Conservation (phyloP, 2,797 vertebrate genomes). For the Garrulus glandarius region DNA sequence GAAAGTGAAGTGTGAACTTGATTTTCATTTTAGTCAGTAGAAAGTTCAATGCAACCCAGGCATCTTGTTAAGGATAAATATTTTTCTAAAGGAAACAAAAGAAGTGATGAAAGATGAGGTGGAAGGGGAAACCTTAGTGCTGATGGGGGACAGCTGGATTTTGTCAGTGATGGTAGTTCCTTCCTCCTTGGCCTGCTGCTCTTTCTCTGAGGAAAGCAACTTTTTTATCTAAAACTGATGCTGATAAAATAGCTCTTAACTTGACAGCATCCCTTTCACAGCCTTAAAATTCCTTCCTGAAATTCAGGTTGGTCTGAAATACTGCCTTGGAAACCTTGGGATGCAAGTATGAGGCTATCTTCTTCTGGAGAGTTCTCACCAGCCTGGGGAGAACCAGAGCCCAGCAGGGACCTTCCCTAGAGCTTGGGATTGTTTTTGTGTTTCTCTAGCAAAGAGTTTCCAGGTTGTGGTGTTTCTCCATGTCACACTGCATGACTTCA, state of each 20-base stretch:
- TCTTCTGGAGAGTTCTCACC: not conserved
- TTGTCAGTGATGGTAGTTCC: not conserved
- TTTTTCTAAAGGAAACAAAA: conserved; percentile 59
- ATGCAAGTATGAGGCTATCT: not conserved
- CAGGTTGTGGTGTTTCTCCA: not conserved
- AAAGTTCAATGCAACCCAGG: conserved; percentile 19
- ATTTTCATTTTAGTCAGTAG: conserved; percentile 12
- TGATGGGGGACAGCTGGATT: conserved; percentile 36
- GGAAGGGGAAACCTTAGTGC: conserved; percentile 7
- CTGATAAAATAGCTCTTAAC: not conserved
- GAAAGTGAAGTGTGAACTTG: conserved; percentile 23
- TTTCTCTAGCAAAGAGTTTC: not conserved
- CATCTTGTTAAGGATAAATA: conserved; percentile 7
- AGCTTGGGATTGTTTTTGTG: not conserved
- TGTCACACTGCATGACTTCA: not conserved
- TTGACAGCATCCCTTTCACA: not conserved
- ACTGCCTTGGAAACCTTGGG: not conserved
- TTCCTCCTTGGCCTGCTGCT: not conserved
- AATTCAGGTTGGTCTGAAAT: not conserved
- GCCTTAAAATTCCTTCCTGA: not conserved
- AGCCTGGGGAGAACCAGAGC: not conserved
- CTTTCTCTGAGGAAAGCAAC: not conserved
- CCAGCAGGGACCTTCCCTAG: not conserved
- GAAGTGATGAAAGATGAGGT: conserved; percentile 38
- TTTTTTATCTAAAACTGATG: not conserved